Base-by-base conservation (phyloP, 2,797 vertebrate species). In the Clarias platycephalus region DNA sequence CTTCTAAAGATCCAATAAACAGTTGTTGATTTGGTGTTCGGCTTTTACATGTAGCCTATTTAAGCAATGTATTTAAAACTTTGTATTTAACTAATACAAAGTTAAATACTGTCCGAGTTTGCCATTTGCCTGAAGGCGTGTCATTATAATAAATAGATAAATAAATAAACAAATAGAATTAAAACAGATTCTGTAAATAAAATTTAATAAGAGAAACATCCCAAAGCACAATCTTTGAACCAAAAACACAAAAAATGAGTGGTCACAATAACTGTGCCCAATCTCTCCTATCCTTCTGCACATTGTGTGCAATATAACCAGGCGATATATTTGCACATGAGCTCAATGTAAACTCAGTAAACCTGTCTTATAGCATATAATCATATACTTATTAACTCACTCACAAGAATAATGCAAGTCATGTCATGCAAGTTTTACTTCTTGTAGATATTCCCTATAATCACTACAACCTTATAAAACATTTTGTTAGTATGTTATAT, bases 351-450 rank as follows among this genome's bases (percentile, higher is more conserved):
- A 26, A 18, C 34, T 79, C 34, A 63, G 22, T 26, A 62, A 79
- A 4, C 13, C 22, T 62, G 22, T 79, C 5, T 40, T 63, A 44
- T 44, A 63, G 34, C 37, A 1, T 63, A 26, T 63, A 26, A 44
- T 5, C 34, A 24, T 37, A 60, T 15, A 22, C 75, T 77, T 58
- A 77, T 77, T 57, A 37, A 15, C 20, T 37, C 28, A 37, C 18
- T 58, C 55, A 55, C 57, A 16, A 40, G 31, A 3, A n/a, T n/a
- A 22, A 15, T 16, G 1, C 13, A 20, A 9, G 34, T 79, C 24
- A 79, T n/a, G 3, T 63, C 58, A 37, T 24, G 18, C 28, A 76
- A 76, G 53, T 34, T 76, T 76, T 58, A 76, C 12, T 76, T 31
- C 8, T 58, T 60, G 15, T 28, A 20, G 49, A 28, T 18, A 57